phyloP scores from a whole-genome alignment of 2,113 vertebrate genomes.

The Cyphomyrus discorhynchus region DNA sequence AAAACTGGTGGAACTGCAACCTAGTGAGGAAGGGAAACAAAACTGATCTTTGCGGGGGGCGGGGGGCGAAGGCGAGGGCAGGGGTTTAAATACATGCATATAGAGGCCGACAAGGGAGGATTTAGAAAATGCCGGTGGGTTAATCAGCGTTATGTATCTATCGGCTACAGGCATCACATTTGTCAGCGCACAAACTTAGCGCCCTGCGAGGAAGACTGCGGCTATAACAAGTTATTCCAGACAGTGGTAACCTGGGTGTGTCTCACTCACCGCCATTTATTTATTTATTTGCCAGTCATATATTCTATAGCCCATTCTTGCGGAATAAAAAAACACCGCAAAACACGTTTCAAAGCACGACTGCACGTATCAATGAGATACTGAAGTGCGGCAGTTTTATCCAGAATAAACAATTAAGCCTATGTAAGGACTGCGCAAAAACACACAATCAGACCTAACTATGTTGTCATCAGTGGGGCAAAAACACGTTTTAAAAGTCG shows the following conservation, averaged over 20 bases:
- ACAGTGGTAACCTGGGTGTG: slow-evolving; percentile 60
- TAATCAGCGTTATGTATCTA: not conserved
- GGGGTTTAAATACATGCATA: slow-evolving; percentile 1
- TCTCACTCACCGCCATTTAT: slow-evolving; percentile 40
- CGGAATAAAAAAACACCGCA: not conserved
- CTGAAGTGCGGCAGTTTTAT: slow-evolving; percentile 11
- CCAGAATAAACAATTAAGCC: not conserved
- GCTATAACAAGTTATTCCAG: slow-evolving; percentile 51
- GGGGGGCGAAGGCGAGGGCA: not conserved
- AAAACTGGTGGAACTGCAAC: not conserved
- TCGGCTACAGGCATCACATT: not conserved
- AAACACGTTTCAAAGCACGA: not conserved
- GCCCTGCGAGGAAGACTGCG: slow-evolving; percentile 32
- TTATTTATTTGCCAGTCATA: slow-evolving; percentile 22
- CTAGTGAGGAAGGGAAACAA: not conserved
- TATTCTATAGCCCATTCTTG: not conserved
- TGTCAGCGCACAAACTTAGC: slow-evolving; percentile 7
- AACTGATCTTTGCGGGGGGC: not conserved
- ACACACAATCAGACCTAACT: slow-evolving; percentile 1
- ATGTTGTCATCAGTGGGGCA: not conserved
- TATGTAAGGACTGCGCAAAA: slow-evolving; percentile 3
- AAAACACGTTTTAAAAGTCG: not conserved
- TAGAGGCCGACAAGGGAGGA: not conserved
- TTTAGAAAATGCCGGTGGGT: not conserved
- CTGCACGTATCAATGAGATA: not conserved